phyloP scores from a whole-genome alignment of 2,797 vertebrate species.

The Octomys mimax region DNA sequence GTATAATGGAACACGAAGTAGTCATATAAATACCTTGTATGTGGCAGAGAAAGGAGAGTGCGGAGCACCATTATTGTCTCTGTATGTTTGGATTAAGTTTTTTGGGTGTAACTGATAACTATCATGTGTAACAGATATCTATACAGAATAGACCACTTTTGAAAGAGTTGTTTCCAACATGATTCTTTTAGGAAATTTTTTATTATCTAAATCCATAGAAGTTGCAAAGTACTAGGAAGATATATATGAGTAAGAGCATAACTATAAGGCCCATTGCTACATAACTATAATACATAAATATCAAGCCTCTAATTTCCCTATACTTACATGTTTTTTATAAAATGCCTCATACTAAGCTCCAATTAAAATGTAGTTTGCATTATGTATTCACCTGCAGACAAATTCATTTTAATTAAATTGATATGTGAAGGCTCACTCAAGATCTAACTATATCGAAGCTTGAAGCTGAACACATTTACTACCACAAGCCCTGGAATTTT shows the following conservation, averaged over 20 bases:
- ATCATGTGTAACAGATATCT: background rate
- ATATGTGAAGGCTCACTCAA: background rate
- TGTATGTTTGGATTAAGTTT: slow-evolving; percentile 45
- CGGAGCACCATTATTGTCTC: slow-evolving; percentile 34
- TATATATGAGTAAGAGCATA: background rate
- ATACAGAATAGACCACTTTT: background rate
- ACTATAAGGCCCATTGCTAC: background rate
- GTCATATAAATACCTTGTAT: slow-evolving; percentile 61
- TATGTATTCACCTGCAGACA: background rate
- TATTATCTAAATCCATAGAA: slow-evolving; percentile 41
- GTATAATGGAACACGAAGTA: background rate
- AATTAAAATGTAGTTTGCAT: background rate
- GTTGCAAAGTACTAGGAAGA: slow-evolving; percentile 15
- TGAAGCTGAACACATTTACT: background rate
- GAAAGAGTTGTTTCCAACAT: background rate
- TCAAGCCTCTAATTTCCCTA: background rate
- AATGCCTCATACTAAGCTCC: background rate
- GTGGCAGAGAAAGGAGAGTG: background rate
- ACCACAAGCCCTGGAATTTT: background rate
- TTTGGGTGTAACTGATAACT: slow-evolving; percentile 37
- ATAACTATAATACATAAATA: background rate
- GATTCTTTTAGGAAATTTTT: slow-evolving; percentile 51
- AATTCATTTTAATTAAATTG: background rate
- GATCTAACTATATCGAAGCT: background rate
- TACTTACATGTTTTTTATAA: background rate